These are phyloP conservation scores for Ormia ochracea DNA, from an alignment of 2,888 invertebrate species.

Conservation along the genomic window DNA sequence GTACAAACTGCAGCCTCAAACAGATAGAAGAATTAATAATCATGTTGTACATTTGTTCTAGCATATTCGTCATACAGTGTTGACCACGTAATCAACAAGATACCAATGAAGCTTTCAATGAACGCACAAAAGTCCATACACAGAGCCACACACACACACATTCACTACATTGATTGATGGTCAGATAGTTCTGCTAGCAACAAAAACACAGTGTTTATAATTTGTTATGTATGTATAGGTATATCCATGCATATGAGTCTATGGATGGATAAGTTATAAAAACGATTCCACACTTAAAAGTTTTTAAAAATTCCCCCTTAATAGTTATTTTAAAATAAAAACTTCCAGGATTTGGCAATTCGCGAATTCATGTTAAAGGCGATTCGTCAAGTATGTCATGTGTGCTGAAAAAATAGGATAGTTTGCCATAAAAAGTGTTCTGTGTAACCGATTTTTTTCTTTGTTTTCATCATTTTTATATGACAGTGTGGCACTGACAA, in stretches of 20 bases:
- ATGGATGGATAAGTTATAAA: background rate
- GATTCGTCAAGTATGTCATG: too few relatives aligned
- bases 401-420: too few relatives aligned
- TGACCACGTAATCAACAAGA: conserved; percentile 59
- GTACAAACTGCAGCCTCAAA: background rate
- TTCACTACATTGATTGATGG: conserved; percentile 28
- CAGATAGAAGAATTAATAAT: conserved; percentile 11
- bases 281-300: background rate
- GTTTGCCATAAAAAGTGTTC: too few relatives aligned
- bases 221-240: background rate
- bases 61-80: conserved; percentile 47
- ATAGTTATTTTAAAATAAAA: too few relatives aligned
- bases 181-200: conserved; percentile 32
- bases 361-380: too few relatives aligned
- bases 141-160: conserved; percentile 3
- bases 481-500: too few relatives aligned
- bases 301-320: background rate
- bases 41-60: conserved; percentile 29
- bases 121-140: background rate
- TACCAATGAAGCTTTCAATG: conserved; percentile 41
- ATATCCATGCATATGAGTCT: background rate
- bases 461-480: too few relatives aligned
- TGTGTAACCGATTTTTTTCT: too few relatives aligned
- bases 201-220: background rate
- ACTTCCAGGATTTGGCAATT: too few relatives aligned